Evolutionary conservation across 2,888 invertebrate genomes (phyloP).

Genomic region (Cephus nigrinus): DNA sequence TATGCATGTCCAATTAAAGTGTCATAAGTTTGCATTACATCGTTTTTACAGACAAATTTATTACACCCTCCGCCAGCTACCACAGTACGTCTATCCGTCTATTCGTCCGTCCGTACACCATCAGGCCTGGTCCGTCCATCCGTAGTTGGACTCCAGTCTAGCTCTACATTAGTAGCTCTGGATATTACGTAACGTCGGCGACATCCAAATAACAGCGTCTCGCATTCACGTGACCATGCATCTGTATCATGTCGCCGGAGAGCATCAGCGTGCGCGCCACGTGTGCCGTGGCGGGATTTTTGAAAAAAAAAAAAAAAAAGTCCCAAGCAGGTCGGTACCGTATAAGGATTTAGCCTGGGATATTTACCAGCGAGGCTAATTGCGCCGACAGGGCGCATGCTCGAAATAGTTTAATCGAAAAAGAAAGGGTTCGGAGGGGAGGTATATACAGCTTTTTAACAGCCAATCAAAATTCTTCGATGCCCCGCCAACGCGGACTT

Average conservation of each 20-base stretch:
- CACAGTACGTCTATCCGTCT: constrained; percentile 1
- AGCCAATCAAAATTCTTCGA: constrained; percentile 47
- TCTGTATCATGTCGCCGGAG: neutral
- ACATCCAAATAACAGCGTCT: neutral
- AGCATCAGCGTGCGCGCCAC: neutral
- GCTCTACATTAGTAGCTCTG: neutral
- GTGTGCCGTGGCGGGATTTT: neutral
- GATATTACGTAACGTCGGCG: neutral
- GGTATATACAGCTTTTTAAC: constrained; percentile 30
- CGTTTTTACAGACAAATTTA: constrained; percentile 41
- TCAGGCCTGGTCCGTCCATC: neutral
- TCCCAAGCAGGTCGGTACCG: neutral
- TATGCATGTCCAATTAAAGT: constrained; percentile 58
- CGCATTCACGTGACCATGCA: neutral
- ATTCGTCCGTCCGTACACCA: neutral
- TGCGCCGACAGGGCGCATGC: constrained; percentile 34
- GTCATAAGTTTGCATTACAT: constrained; percentile 55
- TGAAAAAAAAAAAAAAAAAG: neutral
- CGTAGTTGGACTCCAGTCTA: neutral
- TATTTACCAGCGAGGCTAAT: constrained; percentile 25
- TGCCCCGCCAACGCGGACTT: constrained; percentile 15
- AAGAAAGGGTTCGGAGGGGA: constrained; percentile 24
- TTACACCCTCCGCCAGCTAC: constrained; percentile 18
- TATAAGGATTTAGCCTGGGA: neutral
- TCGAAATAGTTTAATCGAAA: constrained; percentile 32